These are phyloP conservation scores for Peromyscus californicus DNA, from an alignment of 2,113 vertebrate genomes.

Conservation along the genomic window DNA sequence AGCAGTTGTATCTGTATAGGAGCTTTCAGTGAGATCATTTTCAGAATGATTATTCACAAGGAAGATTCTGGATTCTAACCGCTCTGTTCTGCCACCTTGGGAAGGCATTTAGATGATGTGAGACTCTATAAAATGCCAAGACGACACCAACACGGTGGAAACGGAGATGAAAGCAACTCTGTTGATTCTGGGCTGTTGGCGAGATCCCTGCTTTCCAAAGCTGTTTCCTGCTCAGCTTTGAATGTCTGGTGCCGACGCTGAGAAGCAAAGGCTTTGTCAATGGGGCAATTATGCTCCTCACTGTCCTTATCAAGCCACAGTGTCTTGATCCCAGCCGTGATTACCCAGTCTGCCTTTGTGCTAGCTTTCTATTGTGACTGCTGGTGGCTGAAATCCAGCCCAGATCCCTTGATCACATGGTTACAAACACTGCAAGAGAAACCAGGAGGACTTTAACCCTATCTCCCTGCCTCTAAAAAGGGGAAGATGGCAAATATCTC, in stretches of 20 bases:
- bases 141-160: conserved; percentile 3
- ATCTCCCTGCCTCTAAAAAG: conserved; percentile 33
- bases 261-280: conserved; percentile 67
- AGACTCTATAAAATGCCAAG: neutral
- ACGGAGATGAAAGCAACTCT: conserved; percentile 35
- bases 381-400: conserved; percentile 65
- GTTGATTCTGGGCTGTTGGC: conserved; percentile 16
- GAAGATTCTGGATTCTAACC: neutral
- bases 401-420: neutral
- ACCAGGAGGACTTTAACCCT: neutral
- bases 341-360: conserved; percentile 18
- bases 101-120: conserved; percentile 4
- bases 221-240: conserved; percentile 67
- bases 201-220: conserved; percentile 62
- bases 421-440: neutral
- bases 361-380: conserved; percentile 43
- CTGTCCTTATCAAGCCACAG: conserved; percentile 12
- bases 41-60: conserved; percentile 41
- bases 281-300: conserved; percentile 14
- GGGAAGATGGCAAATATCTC: neutral
- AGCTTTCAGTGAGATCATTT: conserved; percentile 33
- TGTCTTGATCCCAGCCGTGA: conserved; percentile 41
- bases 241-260: conserved; percentile 55
- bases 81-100: neutral
- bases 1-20: neutral